Percentiles rank a stretch among this genome's conserved stretches.
phyloP scores from a whole-genome alignment of 2,888 invertebrate genomes.

The Leucophora obtusa region DNA sequence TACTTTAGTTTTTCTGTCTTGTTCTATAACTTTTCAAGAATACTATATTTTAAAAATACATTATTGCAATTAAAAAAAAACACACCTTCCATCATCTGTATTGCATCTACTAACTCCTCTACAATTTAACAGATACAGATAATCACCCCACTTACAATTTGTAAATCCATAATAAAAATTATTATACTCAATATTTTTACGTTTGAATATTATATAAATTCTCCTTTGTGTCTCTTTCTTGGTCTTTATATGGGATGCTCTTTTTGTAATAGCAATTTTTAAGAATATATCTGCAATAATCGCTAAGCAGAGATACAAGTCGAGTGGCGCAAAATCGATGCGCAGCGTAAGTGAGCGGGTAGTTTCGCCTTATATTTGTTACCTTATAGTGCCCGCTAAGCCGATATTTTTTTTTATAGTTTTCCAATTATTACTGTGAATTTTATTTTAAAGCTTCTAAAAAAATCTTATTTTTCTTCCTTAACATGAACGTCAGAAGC shows the following conservation, averaged over 20 bases:
- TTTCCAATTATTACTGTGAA: no score
- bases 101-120: conserved; percentile 15
- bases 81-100: conserved; percentile 9
- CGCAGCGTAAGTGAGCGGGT: no score
- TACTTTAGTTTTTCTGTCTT: conserved; percentile 5
- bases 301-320: no score
- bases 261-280: not conserved
- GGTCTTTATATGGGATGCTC: not conserved
- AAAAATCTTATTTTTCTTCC: no score
- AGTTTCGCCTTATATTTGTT: no score
- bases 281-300: no score
- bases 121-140: conserved; percentile 62
- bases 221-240: not conserved
- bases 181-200: not conserved
- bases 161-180: conserved; percentile 13
- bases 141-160: conserved; percentile 59
- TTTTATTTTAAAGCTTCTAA: no score
- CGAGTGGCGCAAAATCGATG: no score
- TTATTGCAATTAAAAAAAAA: conserved; percentile 21
- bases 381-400: no score
- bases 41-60: conserved; percentile 1
- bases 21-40: not conserved
- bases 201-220: not conserved
- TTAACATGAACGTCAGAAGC: no score
- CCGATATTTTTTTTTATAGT: no score